A percentile compares a stretch with the other conserved stretches of the same genome.
Conservation (phyloP, 2,888 invertebrate genomes). For the Harpalus rufipes region DNA sequence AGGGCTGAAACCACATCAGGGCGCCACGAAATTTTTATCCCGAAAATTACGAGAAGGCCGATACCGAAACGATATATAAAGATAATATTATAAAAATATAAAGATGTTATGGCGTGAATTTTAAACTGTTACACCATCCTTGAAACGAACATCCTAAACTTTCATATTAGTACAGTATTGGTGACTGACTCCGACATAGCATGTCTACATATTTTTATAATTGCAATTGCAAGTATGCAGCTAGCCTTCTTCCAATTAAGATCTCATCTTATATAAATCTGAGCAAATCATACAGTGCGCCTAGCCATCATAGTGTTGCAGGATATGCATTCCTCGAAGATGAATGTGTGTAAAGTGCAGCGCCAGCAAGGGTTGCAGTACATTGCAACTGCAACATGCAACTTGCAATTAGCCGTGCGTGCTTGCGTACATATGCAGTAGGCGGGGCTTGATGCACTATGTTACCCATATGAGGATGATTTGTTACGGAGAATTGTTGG, state of each 20-base stretch:
- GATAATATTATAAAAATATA: no score
- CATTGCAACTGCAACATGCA: neutral
- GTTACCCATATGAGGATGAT: neutral
- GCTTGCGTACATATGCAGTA: neutral
- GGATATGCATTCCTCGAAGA: neutral
- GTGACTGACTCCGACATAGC: no score
- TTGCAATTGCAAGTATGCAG: no score
- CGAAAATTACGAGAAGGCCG: no score
- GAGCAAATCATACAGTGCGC: neutral
- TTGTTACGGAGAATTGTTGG: neutral
- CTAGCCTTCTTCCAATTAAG: neutral
- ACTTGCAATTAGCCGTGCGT: constrained; percentile 11
- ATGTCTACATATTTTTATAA: no score
- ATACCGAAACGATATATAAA: no score
- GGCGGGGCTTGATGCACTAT: constrained; percentile 4
- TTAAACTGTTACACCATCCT: no score
- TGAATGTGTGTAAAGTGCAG: neutral
- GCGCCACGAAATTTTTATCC: no score
- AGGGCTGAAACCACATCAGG: no score
- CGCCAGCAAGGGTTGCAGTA: neutral
- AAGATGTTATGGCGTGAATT: no score
- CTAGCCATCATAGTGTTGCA: neutral
- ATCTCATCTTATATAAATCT: neutral
- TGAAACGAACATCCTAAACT: no score
- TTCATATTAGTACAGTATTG: no score